Evolutionary conservation across 1,140 invertebrate species (phyloP), one percentile per base, ranked within the genome.

Genomic region (Drosophila watanabei): DNA sequence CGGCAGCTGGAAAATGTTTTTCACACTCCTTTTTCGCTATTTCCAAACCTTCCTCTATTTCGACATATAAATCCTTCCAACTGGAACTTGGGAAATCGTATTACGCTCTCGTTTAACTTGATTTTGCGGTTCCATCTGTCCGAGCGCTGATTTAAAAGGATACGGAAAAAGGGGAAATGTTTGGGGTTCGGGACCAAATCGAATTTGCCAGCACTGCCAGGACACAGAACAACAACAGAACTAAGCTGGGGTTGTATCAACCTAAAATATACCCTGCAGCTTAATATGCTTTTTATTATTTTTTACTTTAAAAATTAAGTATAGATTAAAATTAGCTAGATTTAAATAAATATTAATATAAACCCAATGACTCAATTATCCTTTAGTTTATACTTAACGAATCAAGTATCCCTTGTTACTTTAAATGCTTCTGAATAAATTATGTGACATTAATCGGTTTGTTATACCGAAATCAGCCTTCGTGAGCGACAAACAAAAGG

Each of bases 111-210:
- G 57, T 59, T 24, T 41, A 72, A 59, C 52, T 72, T 59, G 20
- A 72, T 72, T 72, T 30, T 73, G 52, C 16, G 52, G 52, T 71
- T 73, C 43, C 45, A 71, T 73, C 70, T 71, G 52, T 41, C 35
- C 35, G 11, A 30, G 8, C 4, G 5, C 2, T 32, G 58, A 41
- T 33, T 51, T 35, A 71, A 73, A 71, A 51, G 54, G 35, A 60
- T 49, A 5, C 1, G 7, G n/a, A 24, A 51, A 45, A 72, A 35
- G 11, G 33, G 20, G 16, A 16, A 43, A 18, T 75, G 48, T 75
- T 72, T 28, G 28, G 37, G 69, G 46, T 32, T 71, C 39, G 65
- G 43, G 33, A 48, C 35, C 69, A 72, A 71, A 72, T 72, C 66
- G 69, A 71, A 71, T 71, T 71, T 72, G 33, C 20, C 66, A 71